Percentiles rank a stretch among this genome's conserved stretches.
phyloP scores from a whole-genome alignment of 1,140 invertebrate genomes.

The Microplitis mediator region DNA sequence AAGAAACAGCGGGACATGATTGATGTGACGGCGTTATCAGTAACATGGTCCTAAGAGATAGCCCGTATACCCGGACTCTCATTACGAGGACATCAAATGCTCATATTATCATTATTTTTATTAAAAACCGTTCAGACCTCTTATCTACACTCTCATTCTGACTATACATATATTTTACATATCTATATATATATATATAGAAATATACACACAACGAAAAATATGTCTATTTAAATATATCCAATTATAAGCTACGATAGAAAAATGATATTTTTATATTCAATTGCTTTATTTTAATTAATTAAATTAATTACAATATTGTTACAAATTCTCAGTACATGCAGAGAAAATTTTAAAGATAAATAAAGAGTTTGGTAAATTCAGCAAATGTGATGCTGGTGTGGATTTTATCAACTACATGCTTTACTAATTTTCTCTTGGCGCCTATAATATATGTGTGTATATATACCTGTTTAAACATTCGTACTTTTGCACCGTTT shows the following conservation, averaged over 20 bases:
- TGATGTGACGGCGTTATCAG: conserved; percentile 59
- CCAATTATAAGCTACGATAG: neutral
- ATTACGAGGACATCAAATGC: conserved; percentile 60
- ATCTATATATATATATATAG: neutral
- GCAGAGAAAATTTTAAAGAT: too few species aligned
- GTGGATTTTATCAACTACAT: conserved; percentile 20
- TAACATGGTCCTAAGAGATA: conserved; percentile 54
- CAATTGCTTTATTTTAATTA: neutral
- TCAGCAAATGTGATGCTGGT: conserved; percentile 11
- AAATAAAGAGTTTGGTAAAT: neutral
- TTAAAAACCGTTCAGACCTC: conserved; percentile 49
- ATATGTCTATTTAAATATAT: neutral
- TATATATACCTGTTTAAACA: neutral
- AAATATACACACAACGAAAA: neutral
- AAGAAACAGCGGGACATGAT: conserved; percentile 50
- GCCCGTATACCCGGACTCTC: conserved; percentile 47
- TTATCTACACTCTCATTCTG: conserved; percentile 14
- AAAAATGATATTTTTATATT: neutral
- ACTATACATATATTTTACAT: neutral
- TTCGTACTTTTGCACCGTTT: conserved; percentile 16
- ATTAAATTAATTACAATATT: too few species aligned
- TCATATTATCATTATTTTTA: conserved; percentile 62
- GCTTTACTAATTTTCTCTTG: conserved; percentile 31
- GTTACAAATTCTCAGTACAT: too few species aligned
- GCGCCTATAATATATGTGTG: conserved; percentile 17